Conservation (phyloP, 2,113 vertebrate genomes). For the Callocephalon fimbriatum region DNA sequence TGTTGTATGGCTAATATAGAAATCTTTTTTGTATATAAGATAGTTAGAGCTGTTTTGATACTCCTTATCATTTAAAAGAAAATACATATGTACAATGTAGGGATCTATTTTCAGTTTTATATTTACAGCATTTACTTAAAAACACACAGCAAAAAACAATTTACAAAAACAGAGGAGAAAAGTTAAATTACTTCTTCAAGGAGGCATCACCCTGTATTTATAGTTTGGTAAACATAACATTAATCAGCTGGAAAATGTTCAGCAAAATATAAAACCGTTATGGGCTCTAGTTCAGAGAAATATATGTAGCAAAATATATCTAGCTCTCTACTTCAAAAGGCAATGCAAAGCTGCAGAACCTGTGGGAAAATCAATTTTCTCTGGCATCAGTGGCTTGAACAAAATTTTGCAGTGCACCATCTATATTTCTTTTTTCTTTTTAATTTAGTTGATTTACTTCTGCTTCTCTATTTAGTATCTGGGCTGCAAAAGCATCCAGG, state of each 20-base stretch:
- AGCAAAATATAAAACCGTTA: conserved; percentile 12
- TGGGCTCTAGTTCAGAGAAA: conserved; percentile 52
- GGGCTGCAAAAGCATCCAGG: not conserved
- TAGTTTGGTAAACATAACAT: conserved; percentile 54
- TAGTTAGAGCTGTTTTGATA: not conserved
- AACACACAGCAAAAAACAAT: not conserved
- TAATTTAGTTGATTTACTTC: conserved; percentile 30
- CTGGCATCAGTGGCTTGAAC: not conserved
- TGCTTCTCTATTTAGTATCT: not conserved
- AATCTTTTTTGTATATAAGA: not conserved
- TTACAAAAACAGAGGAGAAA: conserved; percentile 8
- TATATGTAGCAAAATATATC: conserved; percentile 52
- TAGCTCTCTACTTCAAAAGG: conserved; percentile 62
- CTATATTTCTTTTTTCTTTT: not conserved
- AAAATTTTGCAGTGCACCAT: conserved; percentile 12
- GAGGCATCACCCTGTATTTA: conserved; percentile 26
- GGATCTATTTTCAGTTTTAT: not conserved
- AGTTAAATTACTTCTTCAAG: conserved; percentile 46
- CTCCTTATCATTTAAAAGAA: not conserved
- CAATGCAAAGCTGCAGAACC: conserved; percentile 53
- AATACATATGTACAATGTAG: not conserved
- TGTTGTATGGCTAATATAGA: not conserved
- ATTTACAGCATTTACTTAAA: not conserved
- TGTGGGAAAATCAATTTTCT: conserved; percentile 70
- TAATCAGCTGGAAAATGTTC: conserved; percentile 66